Evolutionary conservation across 2,888 invertebrate genomes (phyloP).

Genomic region (Prosapia bicincta): DNA sequence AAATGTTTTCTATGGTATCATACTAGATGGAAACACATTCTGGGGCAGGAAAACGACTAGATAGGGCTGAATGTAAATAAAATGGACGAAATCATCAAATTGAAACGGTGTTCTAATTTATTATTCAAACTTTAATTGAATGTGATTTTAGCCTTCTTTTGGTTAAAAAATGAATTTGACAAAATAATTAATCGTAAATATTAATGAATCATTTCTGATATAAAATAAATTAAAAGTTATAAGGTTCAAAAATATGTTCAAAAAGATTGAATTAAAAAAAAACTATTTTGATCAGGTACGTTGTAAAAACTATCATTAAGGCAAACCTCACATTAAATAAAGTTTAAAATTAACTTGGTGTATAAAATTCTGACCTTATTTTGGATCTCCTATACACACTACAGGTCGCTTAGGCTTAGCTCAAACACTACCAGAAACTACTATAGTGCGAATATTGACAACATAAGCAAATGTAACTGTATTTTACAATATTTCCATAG

Average conservation of each 20-base stretch:
- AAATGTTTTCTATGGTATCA: neutral
- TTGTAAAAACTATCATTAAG: neutral
- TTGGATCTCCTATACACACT: neutral
- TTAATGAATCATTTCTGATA: neutral
- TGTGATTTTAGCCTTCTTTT: neutral
- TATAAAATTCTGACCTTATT: neutral
- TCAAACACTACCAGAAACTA: neutral
- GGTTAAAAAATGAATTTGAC: neutral
- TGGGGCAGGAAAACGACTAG: neutral
- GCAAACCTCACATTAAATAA: neutral
- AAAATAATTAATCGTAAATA: neutral
- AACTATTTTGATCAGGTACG: neutral
- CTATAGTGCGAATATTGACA: neutral
- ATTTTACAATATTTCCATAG: conserved; percentile 21
- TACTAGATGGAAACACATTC: neutral
- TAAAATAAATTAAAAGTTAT: neutral
- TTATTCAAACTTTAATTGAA: neutral
- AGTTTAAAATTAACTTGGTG: neutral
- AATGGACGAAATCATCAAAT: neutral
- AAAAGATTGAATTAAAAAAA: too few relatives aligned
- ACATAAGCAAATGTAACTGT: conserved; percentile 12
- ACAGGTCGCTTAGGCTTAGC: neutral
- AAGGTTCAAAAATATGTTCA: too few relatives aligned
- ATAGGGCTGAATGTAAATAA: neutral
- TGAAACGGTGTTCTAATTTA: neutral